Base-by-base conservation (phyloP, 2,113 vertebrate genomes). In the Scolopax mira region DNA sequence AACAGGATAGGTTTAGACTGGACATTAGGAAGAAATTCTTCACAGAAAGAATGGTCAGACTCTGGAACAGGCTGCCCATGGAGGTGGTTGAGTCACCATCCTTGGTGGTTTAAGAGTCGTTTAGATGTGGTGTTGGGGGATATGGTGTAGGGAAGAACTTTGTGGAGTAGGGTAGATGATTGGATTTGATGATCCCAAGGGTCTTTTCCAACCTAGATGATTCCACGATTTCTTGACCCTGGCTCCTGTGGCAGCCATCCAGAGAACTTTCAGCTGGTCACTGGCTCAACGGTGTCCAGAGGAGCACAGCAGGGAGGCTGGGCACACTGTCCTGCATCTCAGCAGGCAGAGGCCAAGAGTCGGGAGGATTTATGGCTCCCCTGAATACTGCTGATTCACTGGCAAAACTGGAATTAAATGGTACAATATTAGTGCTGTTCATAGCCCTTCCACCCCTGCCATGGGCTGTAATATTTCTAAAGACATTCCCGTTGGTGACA, bases 381-480 rank as follows among this genome's bases (percentile, higher is more conserved):
- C 67, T 1, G 12, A 54, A 60, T 78, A 54, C 46, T 90, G 93
- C 82, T 94, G 78, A 94, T 95, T 94, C 92, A 89, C 9, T 70
- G 86, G 58, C 48, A 79, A 73, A 93, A 74, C 41, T 37, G 3
- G 19, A 69, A 95, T 90, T 89, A 83, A 95, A 90, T 11, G 28
- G 66, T 39, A 33, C 5, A 7, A 35, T 65, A 66, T 70, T 62
- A 39, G 33, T 42, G n/a, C 78, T 92, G 7, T 49, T 71, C 94
- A 64, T 58, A 72, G 55, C 69, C 94, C 69, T 25, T 60, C 52
- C 64, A 80, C 37, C 86, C 49, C 51, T 77, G 74, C 24, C 35
- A 70, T 73, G 88, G 93, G 37, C 81, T 58, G 44, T 41, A 77
- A 1, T 42, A 13, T 57, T 65, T 54, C 69, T 67, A 33, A 57